Evolutionary conservation across 2,888 invertebrate species (phyloP), one percentile per base, ranked within the genome.

Genomic region (Didymodactylos carnosus): DNA sequence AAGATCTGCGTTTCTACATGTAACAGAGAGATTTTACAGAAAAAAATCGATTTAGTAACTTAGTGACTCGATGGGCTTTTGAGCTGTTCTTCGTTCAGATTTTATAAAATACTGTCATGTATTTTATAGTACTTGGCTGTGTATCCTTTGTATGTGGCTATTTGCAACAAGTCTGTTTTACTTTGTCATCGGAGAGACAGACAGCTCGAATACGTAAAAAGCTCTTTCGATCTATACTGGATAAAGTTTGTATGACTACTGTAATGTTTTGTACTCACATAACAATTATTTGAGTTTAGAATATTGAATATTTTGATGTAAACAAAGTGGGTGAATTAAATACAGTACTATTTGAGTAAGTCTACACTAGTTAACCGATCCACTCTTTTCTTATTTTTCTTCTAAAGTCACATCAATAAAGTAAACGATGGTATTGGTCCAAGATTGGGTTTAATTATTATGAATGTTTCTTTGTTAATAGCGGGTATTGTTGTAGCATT

Each of bases 401-500:
- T 27, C 23, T 35, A 72, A 13, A 72, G 72, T n/a, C 82, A 82
- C 73, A 78, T 82, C 27, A 77, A 79, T 27, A 81, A 82, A 83
- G 84, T 91, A 77, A 90, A 91, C 83, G 90, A 90, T 77, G 91
- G 91, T 14, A 87, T 91, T 53, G 91, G 90, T 0, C 91, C 91
- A 81, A 91, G 91, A 80, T 85, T 90, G 41, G 87, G 88, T 0
- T 88, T 89, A 77, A 89, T 90, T 78, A 80, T 89, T 10, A 89
- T 88, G 81, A 89, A 88, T 80, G 85, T 89, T 77, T 84, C 88
- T 0, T 86, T 88, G 0, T 89, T 89, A 79, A 75, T 89, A 13
- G 87, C 88, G 25, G 88, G 88, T 0, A 81, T 91, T 23, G 84
- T 87, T 3, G 86, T 90, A 49, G 86, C 86, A 0, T 84, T 86